Conservation (phyloP, 2,797 vertebrate genomes). For the Amphiprion clarkii region DNA sequence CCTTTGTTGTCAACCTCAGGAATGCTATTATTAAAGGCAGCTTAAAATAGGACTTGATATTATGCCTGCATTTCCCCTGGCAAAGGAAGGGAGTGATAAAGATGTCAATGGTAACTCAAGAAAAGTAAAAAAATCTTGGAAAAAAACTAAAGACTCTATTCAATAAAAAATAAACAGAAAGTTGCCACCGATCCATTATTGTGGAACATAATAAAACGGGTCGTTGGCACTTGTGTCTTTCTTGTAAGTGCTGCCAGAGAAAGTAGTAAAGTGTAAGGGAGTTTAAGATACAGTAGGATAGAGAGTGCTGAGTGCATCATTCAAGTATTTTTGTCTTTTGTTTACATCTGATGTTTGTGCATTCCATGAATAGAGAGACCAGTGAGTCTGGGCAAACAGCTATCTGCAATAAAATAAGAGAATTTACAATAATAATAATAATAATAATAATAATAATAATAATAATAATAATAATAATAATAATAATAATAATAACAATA, state of each 20-base stretch:
- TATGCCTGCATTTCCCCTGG: slow-evolving; percentile 34
- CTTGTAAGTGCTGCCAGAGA: neutral
- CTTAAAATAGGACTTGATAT: slow-evolving; percentile 58
- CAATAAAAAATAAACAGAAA: slow-evolving; percentile 22
- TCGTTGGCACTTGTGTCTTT: neutral
- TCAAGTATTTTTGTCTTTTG: neutral
- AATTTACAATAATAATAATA: slow-evolving; percentile 5
- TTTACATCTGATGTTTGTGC: slow-evolving; percentile 15
- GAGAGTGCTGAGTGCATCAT: no score
- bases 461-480: neutral
- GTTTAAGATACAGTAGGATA: neutral
- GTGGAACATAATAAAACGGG: neutral
- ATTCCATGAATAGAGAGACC: slow-evolving; percentile 21
- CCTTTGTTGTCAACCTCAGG: slow-evolving; percentile 47
- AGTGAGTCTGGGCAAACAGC: neutral
- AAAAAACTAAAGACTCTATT: slow-evolving; percentile 4
- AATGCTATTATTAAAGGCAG: slow-evolving; percentile 53
- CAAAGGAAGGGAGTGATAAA: slow-evolving; percentile 30
- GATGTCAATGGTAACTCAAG: slow-evolving; percentile 20
- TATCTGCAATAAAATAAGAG: neutral
- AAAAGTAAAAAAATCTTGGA: slow-evolving; percentile 19
- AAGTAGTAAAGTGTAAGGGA: neutral
- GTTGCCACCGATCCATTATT: neutral
- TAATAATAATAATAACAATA: neutral
- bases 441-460: neutral